Percentiles rank a stretch among this genome's conserved stretches.
These are phyloP conservation scores for Gryon sp. DNA, from an alignment of 1,140 invertebrate species.

Conservation along the genomic window DNA sequence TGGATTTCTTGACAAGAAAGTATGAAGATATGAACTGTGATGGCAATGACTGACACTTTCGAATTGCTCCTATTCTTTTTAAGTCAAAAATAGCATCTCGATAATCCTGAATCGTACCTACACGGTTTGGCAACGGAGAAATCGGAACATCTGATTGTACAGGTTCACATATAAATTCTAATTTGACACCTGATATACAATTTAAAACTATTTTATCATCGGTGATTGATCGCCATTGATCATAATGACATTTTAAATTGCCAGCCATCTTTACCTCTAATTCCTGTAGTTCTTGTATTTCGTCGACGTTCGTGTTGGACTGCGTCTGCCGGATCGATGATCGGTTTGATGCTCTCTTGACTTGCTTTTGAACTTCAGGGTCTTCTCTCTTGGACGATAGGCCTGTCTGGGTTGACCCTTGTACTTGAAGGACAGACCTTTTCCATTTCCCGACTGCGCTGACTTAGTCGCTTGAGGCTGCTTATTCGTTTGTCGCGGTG, in stretches of 20 bases:
- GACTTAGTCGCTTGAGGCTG: not conserved
- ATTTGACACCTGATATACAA: conserved; percentile 11
- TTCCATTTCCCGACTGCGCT: conserved; percentile 39
- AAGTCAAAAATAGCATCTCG: too few species aligned
- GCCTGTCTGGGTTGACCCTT: conserved; percentile 13
- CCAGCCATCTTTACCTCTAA: conserved; percentile 17
- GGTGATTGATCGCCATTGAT: conserved; percentile 14
- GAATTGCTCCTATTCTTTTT: conserved; percentile 12
- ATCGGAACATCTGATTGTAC: not conserved
- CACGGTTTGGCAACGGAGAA: not conserved
- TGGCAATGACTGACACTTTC: not conserved
- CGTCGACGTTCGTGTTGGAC: not conserved
- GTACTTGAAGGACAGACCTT: conserved; percentile 18
- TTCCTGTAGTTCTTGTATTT: not conserved
- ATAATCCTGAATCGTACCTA: conserved; percentile 3
- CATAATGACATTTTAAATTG: not conserved
- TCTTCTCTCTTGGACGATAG: conserved; percentile 10
- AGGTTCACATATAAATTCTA: not conserved
- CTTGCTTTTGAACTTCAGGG: not conserved
- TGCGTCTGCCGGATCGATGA: not conserved
- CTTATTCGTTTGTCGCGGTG: not conserved
- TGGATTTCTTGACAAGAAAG: conserved; percentile 26
- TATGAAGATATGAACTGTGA: conserved; percentile 22
- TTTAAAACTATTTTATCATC: conserved; percentile 4
- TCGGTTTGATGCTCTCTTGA: not conserved